These are phyloP conservation scores for Torymus tubicola DNA, from an alignment of 2,888 invertebrate genomes.

Conservation along the genomic window DNA sequence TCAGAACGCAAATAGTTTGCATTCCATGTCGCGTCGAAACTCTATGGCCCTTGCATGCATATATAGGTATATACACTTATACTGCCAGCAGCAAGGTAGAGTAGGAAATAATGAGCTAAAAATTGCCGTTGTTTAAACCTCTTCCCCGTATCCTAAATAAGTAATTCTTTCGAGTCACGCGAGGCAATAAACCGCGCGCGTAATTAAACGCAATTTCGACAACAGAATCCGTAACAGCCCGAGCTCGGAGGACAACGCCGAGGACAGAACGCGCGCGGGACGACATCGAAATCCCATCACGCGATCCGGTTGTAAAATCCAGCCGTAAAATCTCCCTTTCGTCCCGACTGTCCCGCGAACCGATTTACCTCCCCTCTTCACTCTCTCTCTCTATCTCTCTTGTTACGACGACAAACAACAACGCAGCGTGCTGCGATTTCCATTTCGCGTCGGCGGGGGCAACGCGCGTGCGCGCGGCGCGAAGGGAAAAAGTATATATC, in stretches of 20 bases:
- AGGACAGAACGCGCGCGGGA: background rate
- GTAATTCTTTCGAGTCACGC: conserved; percentile 24
- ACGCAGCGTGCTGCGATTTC: background rate
- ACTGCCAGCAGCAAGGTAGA: too few relatives aligned
- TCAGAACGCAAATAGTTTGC: too few relatives aligned
- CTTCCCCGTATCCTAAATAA: background rate
- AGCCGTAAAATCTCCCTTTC: conserved; percentile 20
- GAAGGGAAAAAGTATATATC: conserved; percentile 16
- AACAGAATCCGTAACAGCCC: conserved; percentile 26
- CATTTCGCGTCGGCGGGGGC: background rate
- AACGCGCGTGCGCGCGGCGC: background rate
- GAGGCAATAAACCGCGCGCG: conserved; percentile 22
- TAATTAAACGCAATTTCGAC: conserved; percentile 40
- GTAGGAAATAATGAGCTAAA: conserved; percentile 6
- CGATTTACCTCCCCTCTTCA: background rate
- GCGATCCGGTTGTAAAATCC: conserved; percentile 42
- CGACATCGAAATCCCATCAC: conserved; percentile 48
- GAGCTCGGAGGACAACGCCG: background rate
- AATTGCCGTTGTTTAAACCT: background rate
- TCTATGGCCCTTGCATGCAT: too few relatives aligned
- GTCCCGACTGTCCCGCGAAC: background rate
- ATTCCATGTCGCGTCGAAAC: too few relatives aligned
- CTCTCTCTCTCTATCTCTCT: background rate
- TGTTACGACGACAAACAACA: background rate
- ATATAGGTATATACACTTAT: too few relatives aligned